Conservation (phyloP, 2,888 invertebrate genomes). For the Mesochorus sp. region DNA sequence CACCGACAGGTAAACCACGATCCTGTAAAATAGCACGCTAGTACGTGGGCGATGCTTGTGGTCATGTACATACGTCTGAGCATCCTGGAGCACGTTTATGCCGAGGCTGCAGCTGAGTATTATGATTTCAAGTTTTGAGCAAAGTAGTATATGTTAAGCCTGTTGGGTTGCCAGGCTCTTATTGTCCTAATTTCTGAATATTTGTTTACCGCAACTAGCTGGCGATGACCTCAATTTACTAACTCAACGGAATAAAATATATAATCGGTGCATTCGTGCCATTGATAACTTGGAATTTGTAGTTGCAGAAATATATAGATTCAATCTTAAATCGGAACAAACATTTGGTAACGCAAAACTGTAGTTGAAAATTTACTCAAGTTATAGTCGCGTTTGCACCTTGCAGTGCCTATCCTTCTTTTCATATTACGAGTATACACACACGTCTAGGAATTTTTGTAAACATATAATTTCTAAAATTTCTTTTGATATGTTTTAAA, state of each 20-base stretch:
- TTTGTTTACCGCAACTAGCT: slow-evolving; percentile 67
- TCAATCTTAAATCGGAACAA: too few species aligned
- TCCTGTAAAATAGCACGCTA: slow-evolving; percentile 68
- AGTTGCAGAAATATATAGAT: too few species aligned
- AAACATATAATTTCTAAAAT: too few species aligned
- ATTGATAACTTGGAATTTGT: too few species aligned
- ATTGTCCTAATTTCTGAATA: slow-evolving; percentile 57
- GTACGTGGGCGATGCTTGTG: slow-evolving; percentile 71
- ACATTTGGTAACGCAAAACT: too few species aligned
- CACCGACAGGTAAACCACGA: slow-evolving; percentile 69
- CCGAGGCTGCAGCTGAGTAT: slow-evolving; percentile 54
- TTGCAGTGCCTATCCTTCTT: too few species aligned
- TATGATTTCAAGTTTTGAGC: slow-evolving; percentile 38
- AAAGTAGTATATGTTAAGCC: slow-evolving; percentile 26
- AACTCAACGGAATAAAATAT: slow-evolving; percentile 34
- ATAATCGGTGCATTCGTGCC: slow-evolving; percentile 26
- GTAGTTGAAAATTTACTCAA: too few species aligned
- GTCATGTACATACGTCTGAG: slow-evolving; percentile 73
- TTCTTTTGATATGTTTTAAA: too few species aligned
- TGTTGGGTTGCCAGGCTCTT: slow-evolving; percentile 31
- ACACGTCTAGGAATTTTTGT: too few species aligned
- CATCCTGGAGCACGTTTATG: slow-evolving; percentile 71
- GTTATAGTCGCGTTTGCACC: too few species aligned
- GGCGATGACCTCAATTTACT: slow-evolving; percentile 63
- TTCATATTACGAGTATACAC: too few species aligned